Evolutionary conservation across 1,140 invertebrate species (phyloP).

Genomic region (Dinothrombium tinctorium): DNA sequence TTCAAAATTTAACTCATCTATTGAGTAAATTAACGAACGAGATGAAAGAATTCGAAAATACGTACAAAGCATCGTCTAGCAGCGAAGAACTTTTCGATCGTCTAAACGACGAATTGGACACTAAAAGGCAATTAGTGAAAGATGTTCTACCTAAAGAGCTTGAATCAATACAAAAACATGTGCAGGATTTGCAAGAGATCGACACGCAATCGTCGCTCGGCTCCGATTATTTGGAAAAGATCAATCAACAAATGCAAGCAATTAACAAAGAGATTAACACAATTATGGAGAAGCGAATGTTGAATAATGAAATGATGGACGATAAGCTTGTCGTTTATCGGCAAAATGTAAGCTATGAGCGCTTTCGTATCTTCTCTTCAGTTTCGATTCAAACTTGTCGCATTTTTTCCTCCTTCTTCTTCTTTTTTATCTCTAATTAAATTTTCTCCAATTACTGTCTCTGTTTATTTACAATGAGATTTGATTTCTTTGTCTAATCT

Average conservation of each 20-base stretch:
- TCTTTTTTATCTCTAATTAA: neutral
- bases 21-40: neutral
- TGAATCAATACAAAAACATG: slow-evolving; percentile 30
- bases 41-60: neutral
- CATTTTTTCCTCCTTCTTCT: neutral
- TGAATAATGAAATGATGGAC: slow-evolving; percentile 26
- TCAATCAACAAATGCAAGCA: slow-evolving; percentile 34
- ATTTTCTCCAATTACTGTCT: neutral
- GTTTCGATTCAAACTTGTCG: neutral
- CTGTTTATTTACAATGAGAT: neutral
- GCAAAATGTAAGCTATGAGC: slow-evolving; percentile 39
- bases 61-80: neutral
- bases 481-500: too few relatives aligned
- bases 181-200: slow-evolving; percentile 40
- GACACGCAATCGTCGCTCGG: slow-evolving; percentile 32
- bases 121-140: slow-evolving; percentile 45
- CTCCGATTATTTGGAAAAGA: slow-evolving; percentile 34
- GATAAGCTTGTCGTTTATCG: slow-evolving; percentile 56
- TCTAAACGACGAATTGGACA: slow-evolving; percentile 47
- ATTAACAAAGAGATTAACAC: slow-evolving; percentile 36
- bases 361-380: neutral
- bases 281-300: slow-evolving; percentile 26
- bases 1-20: neutral
- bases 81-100: slow-evolving; percentile 23
- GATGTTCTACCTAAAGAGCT: slow-evolving; percentile 54